Base-by-base conservation (phyloP, 2,113 vertebrate genomes). In the Sander vitreus region DNA sequence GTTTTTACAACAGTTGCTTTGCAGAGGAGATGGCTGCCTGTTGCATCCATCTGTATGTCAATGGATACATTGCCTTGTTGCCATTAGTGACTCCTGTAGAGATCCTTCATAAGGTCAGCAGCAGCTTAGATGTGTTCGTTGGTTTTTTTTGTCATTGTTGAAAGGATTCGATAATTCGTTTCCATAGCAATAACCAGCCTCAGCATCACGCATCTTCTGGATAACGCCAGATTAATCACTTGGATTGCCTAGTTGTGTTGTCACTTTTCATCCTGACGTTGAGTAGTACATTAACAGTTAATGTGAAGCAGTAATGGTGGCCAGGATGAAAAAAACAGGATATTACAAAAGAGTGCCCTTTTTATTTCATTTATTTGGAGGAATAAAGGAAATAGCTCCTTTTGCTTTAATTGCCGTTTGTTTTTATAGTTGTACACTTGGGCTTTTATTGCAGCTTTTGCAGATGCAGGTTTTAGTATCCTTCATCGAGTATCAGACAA, bases 181-280 rank as follows among this genome's bases (percentile, higher is more conserved):
- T 90, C 91, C 87, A 92, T 91, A 71, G 88, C 76, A 43, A 92
- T 91, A 78, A 81, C 66, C 70, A 77, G 39, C 62, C 67, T 62
- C 27, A 47, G 51, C 75, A 55, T 79, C 65, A 60, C 16, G 18
- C 69, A 73, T 27, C 47, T 36, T 27, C 55, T 25, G 43, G 33
- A 66, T 78, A 19, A 88, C 82, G 21, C 36, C 18, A 23, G 27
- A 76, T 72, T 47, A 73, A 65, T 30, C 30, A n/a, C 48, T 33
- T 45, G 55, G 27, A 66, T 59, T 27, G n/a, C 6, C 0, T 0
- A 8, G 8, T 65, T 59, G 15, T 57, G 45, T 68, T 69, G 13
- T 68, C 15, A 10, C 36, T 67, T 58, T 54, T 23, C 9, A 66
- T 48, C 53, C 45, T 73, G 7, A 50, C 25, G 1, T 51, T 12